These are phyloP conservation scores for Syrphus vitripennis DNA, from an alignment of 2,888 invertebrate genomes.

Conservation along the genomic window DNA sequence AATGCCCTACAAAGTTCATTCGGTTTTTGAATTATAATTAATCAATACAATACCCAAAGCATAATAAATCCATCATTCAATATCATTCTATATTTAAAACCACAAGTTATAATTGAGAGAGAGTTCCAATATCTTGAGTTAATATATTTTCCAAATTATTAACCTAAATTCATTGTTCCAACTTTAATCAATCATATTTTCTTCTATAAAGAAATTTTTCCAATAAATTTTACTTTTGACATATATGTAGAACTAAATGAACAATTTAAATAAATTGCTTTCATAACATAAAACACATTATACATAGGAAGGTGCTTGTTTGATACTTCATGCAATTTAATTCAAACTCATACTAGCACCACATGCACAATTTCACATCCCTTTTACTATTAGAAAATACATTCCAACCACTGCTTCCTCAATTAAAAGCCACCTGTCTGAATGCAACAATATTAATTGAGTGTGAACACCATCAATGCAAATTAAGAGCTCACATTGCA, in stretches of 20 bases:
- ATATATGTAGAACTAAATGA: neutral
- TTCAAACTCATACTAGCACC: neutral
- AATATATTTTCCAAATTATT: neutral
- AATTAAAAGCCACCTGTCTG: conserved; percentile 58
- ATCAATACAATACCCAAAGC: too few relatives aligned
- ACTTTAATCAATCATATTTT: neutral
- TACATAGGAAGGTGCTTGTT: too few relatives aligned
- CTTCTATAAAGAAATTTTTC: neutral
- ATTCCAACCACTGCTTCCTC: conserved; percentile 44
- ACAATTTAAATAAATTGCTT: neutral
- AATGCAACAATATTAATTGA: conserved; percentile 63
- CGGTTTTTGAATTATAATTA: too few relatives aligned
- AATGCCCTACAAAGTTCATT: too few relatives aligned
- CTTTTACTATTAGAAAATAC: conserved; percentile 18
- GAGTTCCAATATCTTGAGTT: too few relatives aligned
- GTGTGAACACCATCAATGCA: conserved; percentile 69
- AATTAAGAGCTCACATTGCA: conserved; percentile 65
- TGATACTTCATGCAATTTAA: neutral
- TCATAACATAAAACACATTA: neutral
- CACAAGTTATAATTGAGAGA: too few relatives aligned
- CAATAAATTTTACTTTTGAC: neutral
- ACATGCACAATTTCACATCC: conserved; percentile 19
- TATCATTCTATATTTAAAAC: neutral
- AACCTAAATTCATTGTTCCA: neutral
- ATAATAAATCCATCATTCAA: too few relatives aligned